Base-by-base conservation (phyloP, 2,888 invertebrate genomes). In the Acleris literana region DNA sequence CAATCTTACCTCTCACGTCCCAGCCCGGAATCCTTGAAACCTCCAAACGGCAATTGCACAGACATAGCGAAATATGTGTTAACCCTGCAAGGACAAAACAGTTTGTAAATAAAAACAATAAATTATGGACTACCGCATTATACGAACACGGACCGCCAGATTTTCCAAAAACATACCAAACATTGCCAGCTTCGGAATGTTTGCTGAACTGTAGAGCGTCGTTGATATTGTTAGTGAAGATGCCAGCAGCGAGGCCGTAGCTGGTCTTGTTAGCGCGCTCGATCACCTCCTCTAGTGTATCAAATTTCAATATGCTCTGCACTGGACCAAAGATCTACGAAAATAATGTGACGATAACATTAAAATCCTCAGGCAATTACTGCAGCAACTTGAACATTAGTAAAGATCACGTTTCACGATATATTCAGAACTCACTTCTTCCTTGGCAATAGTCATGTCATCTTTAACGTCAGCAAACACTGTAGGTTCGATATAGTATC, bases 21-120 rank as follows among this genome's bases (percentile, higher is more conserved):
- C 69, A 96, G 92, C 69, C 97, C 97, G 17, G 97, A 97, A 73
- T 95, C 94, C 80, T 97, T 97, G 83, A 94, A 97, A 44, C 97
- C 97, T 51, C 97, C 97, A 77, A 97, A 97, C 5, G 97, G 97
- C 25, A 95, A 94, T 81, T 97, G 96, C n/a, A 6, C 7, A 4
- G 17, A 5, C 5, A 17, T 5, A n/a, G 25, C n/a, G 11, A 62
- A 22, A 18, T 62, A 66, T 5, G 16, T 29, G 56, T 66, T 66
- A 1, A 66, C 66, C 52, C 66, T 66, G 57, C 4, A 56, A 56
- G 1, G 4, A 49, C 17, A 49, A 49, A 39, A 4, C 4, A 39
- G 11, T 33, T 13, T 17, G 17, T 16, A 16, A 17, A 43, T 2
- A 43, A 43, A n/a, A 44, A 44, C 44, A 44, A 44, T 44, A 44